These are phyloP conservation scores for Parnassius smintheus DNA, from an alignment of 2,888 invertebrate genomes.

Conservation along the genomic window DNA sequence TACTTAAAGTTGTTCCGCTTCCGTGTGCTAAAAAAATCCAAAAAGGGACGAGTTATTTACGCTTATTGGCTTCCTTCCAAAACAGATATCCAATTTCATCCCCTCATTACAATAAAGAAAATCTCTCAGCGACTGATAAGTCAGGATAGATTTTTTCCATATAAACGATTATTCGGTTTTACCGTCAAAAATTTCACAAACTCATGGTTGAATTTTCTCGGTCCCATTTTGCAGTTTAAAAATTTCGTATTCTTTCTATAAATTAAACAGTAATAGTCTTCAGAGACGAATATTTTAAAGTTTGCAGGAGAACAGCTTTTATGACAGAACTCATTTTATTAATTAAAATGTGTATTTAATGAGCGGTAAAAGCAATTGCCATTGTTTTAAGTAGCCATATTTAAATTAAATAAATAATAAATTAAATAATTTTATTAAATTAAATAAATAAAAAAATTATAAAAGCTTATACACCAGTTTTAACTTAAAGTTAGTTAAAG, in stretches of 20 bases:
- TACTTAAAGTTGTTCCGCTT: not conserved
- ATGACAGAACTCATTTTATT: not conserved
- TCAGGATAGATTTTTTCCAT: constrained; percentile 20
- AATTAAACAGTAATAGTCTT: not conserved
- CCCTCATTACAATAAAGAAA: constrained; percentile 37
- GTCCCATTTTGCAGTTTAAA: constrained; percentile 10
- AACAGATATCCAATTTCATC: constrained; percentile 36
- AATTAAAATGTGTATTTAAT: not conserved
- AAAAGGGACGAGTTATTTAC: constrained; percentile 28
- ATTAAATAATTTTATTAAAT: no score
- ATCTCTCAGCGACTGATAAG: constrained; percentile 22
- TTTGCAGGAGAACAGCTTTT: not conserved
- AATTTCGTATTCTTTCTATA: not conserved
- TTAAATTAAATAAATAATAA: no score
- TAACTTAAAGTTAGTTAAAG: no score
- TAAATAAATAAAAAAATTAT: no score
- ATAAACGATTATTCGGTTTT: constrained; percentile 11
- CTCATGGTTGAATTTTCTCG: not conserved
- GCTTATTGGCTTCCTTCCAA: constrained; percentile 40
- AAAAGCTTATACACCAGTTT: no score
- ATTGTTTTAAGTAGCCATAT: no score
- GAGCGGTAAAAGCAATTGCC: no score
- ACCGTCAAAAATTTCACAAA: constrained; percentile 16
- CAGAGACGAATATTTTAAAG: not conserved
- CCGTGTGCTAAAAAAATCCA: constrained; percentile 10